Conservation (phyloP, 2,113 vertebrate species). For the Spizaetus ornatus region DNA sequence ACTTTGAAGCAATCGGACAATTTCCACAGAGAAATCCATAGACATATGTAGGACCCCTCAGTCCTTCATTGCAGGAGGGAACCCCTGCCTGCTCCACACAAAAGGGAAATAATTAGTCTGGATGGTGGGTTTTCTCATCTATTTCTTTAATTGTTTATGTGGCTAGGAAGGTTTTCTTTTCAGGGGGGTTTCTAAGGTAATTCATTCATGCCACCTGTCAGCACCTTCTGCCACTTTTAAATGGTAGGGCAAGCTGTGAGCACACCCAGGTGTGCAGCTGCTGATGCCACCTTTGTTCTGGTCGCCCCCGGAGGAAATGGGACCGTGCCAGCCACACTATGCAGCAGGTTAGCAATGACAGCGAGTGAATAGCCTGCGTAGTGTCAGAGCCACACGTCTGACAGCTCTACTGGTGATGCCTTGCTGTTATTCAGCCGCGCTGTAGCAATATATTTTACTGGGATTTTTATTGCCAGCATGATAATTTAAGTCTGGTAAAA, state of each 20-base stretch:
- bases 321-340: conserved; percentile 9
- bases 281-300: conserved; percentile 24
- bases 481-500: conserved; percentile 41
- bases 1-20: neutral
- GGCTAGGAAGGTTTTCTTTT: neutral
- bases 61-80: neutral
- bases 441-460: neutral
- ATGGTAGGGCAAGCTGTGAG: neutral
- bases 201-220: conserved; percentile 26
- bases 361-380: neutral
- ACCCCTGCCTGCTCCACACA: neutral
- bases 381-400: neutral
- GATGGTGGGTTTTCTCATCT: neutral
- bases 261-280: conserved; percentile 28
- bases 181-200: neutral
- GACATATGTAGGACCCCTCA: neutral
- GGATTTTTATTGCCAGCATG: neutral
- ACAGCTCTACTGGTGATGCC: neutral
- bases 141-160: conserved; percentile 32
- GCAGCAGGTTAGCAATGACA: neutral
- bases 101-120: neutral
- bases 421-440: neutral
- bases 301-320: conserved; percentile 9
- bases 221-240: conserved; percentile 1
- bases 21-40: neutral